Percentiles rank a stretch among this genome's conserved stretches.
phyloP scores from a whole-genome alignment of 2,888 invertebrate species.

The Philereme vetulata region DNA sequence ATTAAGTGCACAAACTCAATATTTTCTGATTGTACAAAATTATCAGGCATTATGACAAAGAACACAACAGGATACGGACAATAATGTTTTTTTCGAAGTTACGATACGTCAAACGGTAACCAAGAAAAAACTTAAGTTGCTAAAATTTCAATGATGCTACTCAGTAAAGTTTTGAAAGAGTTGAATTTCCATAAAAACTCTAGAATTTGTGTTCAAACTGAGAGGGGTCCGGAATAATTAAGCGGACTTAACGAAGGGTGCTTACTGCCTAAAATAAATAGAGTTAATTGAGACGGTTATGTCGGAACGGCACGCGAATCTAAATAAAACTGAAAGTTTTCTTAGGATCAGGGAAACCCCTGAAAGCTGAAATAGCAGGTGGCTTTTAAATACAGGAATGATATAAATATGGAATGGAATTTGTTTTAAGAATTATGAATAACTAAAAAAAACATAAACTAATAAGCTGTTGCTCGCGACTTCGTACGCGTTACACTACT shows the following conservation, averaged over 20 bases:
- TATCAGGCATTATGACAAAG: too few species aligned
- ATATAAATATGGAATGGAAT: constrained; percentile 6
- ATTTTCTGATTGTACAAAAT: too few species aligned
- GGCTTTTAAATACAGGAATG: constrained; percentile 5
- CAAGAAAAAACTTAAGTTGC: too few species aligned
- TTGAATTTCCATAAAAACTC: constrained; percentile 6
- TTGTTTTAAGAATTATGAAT: not conserved
- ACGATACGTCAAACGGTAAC: too few species aligned
- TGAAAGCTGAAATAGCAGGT: constrained; percentile 13
- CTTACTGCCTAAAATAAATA: constrained; percentile 46
- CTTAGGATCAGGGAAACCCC: constrained; percentile 31
- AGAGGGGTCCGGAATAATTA: constrained; percentile 12
- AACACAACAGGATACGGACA: too few species aligned
- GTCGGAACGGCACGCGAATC: constrained; percentile 46
- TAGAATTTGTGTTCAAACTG: constrained; percentile 1
- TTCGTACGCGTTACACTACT: too few species aligned
- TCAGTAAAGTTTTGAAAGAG: not conserved
- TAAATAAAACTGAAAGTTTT: constrained; percentile 56
- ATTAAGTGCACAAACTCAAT: too few species aligned
- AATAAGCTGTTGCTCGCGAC: too few species aligned
- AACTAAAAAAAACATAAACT: too few species aligned
- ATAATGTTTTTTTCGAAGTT: too few species aligned
- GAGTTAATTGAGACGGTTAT: constrained; percentile 49
- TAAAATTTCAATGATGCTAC: not conserved
- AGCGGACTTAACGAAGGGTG: constrained; percentile 32